phyloP scores from a whole-genome alignment of 1,140 invertebrate species.

The Caenorhabditis latens region DNA sequence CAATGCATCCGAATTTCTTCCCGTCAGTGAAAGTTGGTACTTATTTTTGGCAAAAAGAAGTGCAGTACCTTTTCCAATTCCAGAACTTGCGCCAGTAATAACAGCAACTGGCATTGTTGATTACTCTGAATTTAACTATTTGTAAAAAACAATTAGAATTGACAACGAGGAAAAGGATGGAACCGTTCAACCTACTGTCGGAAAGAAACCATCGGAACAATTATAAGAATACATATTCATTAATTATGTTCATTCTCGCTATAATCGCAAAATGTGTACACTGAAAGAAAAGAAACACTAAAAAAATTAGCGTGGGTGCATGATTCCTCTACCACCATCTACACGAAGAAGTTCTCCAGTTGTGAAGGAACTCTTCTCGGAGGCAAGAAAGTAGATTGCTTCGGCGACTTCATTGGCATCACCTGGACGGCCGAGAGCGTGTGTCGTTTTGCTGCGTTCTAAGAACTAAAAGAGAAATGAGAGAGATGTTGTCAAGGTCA shows the following conservation, averaged over 20 bases:
- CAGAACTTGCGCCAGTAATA: conserved; percentile 84
- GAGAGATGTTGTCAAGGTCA: conserved; percentile 20
- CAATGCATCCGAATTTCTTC: conserved; percentile 84
- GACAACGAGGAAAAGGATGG: too few relatives aligned
- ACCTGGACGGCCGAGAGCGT: conserved; percentile 80
- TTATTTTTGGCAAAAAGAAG: conserved; percentile 84
- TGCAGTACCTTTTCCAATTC: conserved; percentile 87
- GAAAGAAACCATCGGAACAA: neutral
- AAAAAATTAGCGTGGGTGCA: conserved; percentile 75
- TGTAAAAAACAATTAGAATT: neutral
- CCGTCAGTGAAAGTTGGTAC: conserved; percentile 84
- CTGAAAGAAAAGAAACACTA: neutral
- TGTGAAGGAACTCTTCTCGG: conserved; percentile 79
- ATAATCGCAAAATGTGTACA: too few relatives aligned
- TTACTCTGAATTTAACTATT: neutral
- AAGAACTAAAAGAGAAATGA: conserved; percentile 78
- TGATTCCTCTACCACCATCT: conserved; percentile 78
- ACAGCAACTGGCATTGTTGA: conserved; percentile 60
- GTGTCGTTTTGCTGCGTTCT: conserved; percentile 80
- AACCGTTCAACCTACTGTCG: too few relatives aligned
- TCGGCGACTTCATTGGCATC: conserved; percentile 80
- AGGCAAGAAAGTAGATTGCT: conserved; percentile 80
- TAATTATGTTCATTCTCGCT: neutral
- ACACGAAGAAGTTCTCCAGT: conserved; percentile 79
- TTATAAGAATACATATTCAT: neutral